These are phyloP conservation scores for Hermodice carunculata DNA, from an alignment of 2,888 invertebrate genomes.

Conservation along the genomic window DNA sequence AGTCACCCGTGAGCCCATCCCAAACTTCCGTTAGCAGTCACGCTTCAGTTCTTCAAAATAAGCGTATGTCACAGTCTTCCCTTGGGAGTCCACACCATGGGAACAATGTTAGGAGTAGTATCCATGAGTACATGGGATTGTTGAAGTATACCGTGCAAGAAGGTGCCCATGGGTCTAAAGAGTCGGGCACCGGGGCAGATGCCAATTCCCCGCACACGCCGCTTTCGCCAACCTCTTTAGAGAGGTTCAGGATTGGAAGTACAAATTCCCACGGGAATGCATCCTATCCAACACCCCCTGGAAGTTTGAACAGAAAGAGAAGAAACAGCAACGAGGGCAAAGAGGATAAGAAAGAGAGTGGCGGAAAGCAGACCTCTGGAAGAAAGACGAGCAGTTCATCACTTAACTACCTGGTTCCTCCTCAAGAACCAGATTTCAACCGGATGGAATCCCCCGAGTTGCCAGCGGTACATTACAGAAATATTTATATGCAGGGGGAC, in stretches of 20 bases:
- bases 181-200: no score
- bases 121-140: no score
- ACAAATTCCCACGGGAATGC: no score
- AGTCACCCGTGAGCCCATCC: conserved; percentile 25
- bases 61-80: no score
- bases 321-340: conserved; percentile 42
- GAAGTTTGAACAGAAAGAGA: conserved; percentile 59
- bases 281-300: conserved; percentile 53
- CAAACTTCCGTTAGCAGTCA: neutral
- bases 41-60: neutral
- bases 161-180: no score
- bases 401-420: conserved; percentile 5
- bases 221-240: neutral
- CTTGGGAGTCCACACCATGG: no score
- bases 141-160: no score
- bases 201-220: neutral
- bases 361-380: conserved; percentile 38
- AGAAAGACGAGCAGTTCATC: conserved; percentile 50
- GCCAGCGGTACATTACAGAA: conserved; percentile 65
- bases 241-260: no score
- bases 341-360: conserved; percentile 13
- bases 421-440: neutral
- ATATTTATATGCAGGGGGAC: conserved; percentile 37
- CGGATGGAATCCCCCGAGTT: conserved; percentile 61
- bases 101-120: no score